phyloP scores from a whole-genome alignment of 2,797 vertebrate species.

The Lutjanus campechanus region DNA sequence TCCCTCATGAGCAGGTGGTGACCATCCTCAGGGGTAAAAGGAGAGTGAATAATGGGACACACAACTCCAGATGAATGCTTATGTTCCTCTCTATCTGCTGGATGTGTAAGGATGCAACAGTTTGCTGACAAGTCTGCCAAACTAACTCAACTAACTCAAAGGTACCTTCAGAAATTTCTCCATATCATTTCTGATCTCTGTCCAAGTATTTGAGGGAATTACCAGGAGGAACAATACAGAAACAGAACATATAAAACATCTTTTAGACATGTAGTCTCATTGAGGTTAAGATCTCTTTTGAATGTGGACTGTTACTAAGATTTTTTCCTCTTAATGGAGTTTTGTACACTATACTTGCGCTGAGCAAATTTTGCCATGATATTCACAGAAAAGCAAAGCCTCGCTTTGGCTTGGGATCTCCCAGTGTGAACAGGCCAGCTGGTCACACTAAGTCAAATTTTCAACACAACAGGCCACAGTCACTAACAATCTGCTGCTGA shows the following conservation, averaged over 20 bases:
- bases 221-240: not conserved
- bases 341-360: not conserved
- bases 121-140: no score
- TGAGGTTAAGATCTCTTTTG: not conserved
- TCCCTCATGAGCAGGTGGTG: not conserved
- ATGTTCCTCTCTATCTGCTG: no score
- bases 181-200: not conserved
- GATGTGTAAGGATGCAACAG: no score
- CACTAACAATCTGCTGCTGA: not conserved
- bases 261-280: not conserved
- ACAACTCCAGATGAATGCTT: not conserved
- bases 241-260: not conserved
- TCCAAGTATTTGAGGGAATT: not conserved
- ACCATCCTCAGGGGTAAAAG: not conserved
- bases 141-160: no score
- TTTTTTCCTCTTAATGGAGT: not conserved
- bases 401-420: not conserved
- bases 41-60: not conserved
- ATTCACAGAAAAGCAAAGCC: not conserved
- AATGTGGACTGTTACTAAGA: not conserved
- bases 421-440: not conserved
- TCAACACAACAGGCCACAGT: not conserved
- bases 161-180: not conserved
- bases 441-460: conserved; percentile 25
- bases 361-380: not conserved